Evolutionary conservation across 37 sponge, comb jelly and placozoan genomes (phyloP), one percentile per base, ranked within the genome.

Genomic region (Aplysina aerophoba): DNA sequence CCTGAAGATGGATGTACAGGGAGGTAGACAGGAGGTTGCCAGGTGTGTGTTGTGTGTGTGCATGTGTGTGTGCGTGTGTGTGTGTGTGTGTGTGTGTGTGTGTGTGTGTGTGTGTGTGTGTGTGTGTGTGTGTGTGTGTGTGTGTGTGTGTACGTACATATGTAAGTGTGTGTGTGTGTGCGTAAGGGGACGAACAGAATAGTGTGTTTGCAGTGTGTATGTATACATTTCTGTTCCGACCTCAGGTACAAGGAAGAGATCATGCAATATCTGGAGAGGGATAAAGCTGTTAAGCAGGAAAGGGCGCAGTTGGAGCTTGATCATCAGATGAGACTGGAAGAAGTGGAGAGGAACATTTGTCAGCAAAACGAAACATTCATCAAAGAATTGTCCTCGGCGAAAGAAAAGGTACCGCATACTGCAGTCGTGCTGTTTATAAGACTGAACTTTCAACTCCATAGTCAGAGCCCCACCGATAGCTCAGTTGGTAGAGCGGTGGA

Each of bases 401-500:
- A 31, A 5, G 57, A 79, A 6, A n/a, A 50, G 80, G 55, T 79
- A 28, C n/a, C n/a, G n/a, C n/a, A n/a, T n/a, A 79, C 25, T 8
- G 55, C 5, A n/a, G n/a, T n/a, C n/a, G 55, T 55, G 34, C 34
- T 79, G 33, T n/a, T 21, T 79, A 27, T 63, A 30, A 28, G 2
- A 63, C 28, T 30, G 27, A 31, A 25, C 41, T n/a, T 30, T 4
- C 15, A 4, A 71, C 35, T 3, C 36, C 4, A 35, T 35, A 44
- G 41, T 39, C 21, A n/a, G 19, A 13, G 15, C 20, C 11, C 81
- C 81, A 55, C 59, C 90, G 90, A 90, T 90, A 90, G 90, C 90
- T 90, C 90, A 90, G 90, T 83, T 90, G 87, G 91, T 87, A 90
- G 87, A 87, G 87, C 91, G 87, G 91, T 90, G 91, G 91, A 86